Percentiles rank a stretch among this genome's conserved stretches.
phyloP scores from a whole-genome alignment of 2,113 vertebrate species.

The Sisor rabdophorus region DNA sequence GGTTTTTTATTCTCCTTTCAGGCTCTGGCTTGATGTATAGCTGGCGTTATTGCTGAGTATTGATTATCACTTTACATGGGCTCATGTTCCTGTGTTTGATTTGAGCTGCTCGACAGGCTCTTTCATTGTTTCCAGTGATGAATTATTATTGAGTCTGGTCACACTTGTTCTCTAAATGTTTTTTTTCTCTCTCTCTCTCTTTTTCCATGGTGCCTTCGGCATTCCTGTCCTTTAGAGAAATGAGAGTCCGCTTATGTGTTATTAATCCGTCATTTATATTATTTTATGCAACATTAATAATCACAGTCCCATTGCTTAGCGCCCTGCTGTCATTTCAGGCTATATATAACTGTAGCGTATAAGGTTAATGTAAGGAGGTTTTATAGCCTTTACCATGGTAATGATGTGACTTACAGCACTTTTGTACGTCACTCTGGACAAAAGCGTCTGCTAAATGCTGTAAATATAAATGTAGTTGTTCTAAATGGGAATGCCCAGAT shows the following conservation, averaged over 20 bases:
- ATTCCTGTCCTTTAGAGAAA: constrained; percentile 27
- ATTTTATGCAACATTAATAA: constrained; percentile 44
- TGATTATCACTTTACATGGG: constrained; percentile 39
- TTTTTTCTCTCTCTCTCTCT: constrained; percentile 27
- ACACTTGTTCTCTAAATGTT: constrained; percentile 40
- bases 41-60: constrained; percentile 30
- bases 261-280: constrained; percentile 37
- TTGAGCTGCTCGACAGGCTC: constrained; percentile 32
- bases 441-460: too few species aligned
- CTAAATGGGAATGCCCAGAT: neutral
- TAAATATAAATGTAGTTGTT: too few species aligned
- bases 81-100: constrained; percentile 23
- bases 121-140: constrained; percentile 40
- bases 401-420: too few species aligned
- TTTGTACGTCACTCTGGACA: too few species aligned
- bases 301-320: constrained; percentile 19
- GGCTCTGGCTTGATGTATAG: constrained; percentile 30
- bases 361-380: neutral
- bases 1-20: neutral
- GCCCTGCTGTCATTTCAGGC: constrained; percentile 9
- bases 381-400: neutral
- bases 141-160: constrained; percentile 41
- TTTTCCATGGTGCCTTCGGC: constrained; percentile 14
- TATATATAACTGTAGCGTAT: neutral
- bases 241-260: constrained; percentile 23